Conservation (phyloP, 2,113 vertebrate species). For the Sporophila hypoxantha region DNA sequence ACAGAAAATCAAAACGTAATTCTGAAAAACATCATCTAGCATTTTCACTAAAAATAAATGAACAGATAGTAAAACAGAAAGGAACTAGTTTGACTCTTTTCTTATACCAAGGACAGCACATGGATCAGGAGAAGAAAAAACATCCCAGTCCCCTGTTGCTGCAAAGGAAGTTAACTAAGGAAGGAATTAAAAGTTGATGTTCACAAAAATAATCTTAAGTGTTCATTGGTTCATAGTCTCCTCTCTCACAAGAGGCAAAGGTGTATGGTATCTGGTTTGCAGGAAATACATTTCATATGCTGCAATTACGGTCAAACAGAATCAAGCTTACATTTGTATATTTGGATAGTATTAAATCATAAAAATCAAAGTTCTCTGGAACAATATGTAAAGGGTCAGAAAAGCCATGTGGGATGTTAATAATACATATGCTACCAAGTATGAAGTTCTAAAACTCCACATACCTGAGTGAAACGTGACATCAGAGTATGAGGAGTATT, state of each 20-base stretch:
- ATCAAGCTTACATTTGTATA: neutral
- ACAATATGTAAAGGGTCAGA: neutral
- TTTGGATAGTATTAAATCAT: neutral
- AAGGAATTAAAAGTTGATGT: neutral
- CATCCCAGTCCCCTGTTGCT: neutral
- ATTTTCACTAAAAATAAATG: neutral
- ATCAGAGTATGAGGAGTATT: constrained; percentile 84
- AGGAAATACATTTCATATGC: neutral
- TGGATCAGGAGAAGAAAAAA: neutral
- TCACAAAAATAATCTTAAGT: neutral
- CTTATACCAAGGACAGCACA: neutral
- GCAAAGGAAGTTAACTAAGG: neutral
- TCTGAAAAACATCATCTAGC: neutral
- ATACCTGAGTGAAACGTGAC: constrained; percentile 74
- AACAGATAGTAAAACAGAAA: neutral
- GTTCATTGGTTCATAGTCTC: neutral
- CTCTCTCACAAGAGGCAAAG: neutral
- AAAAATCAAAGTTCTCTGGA: neutral
- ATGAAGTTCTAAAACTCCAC: neutral
- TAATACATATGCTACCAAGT: neutral
- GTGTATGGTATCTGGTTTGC: neutral
- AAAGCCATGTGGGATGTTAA: neutral
- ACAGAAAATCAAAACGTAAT: neutral
- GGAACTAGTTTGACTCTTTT: neutral
- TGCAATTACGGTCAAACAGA: neutral